These are phyloP conservation scores for Sminthurinus aureus DNA, from an alignment of 2,888 invertebrate genomes.

Conservation along the genomic window DNA sequence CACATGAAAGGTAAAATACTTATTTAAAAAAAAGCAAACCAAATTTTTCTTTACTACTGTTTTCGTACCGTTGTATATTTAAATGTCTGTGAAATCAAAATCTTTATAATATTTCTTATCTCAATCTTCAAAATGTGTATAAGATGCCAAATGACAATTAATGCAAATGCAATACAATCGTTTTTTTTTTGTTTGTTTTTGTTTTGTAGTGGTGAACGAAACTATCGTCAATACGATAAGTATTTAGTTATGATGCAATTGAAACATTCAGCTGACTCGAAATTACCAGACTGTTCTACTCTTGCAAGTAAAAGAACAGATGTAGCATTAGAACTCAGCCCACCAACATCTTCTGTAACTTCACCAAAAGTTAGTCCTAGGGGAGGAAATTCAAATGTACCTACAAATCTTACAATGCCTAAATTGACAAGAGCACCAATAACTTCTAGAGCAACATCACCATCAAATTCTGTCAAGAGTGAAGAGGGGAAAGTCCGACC, in stretches of 20 bases:
- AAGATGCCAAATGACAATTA: too few species aligned
- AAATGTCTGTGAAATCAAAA: too few species aligned
- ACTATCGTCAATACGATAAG: constrained; percentile 92
- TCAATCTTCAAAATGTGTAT: too few species aligned
- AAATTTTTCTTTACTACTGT: too few species aligned
- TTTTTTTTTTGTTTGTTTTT: too few species aligned
- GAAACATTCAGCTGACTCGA: constrained; percentile 56
- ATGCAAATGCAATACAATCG: too few species aligned
- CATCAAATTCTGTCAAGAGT: constrained; percentile 40
- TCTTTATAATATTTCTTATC: too few species aligned
- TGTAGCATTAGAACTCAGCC: constrained; percentile 44
- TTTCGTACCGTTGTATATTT: too few species aligned
- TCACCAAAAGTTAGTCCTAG: constrained; percentile 45
- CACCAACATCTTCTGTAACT: constrained; percentile 21
- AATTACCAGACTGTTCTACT: constrained; percentile 57
- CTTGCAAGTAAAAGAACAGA: constrained; percentile 53
- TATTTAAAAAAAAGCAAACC: not conserved
- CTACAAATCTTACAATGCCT: constrained; percentile 43
- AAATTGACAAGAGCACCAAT: constrained; percentile 54
- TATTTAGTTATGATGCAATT: constrained; percentile 78
- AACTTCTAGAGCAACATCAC: constrained; percentile 29
- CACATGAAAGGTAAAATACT: constrained; percentile 67
- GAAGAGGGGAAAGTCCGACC: constrained; percentile 37
- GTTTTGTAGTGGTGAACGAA: constrained; percentile 76
- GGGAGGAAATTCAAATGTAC: not conserved